Percentiles rank a stretch among this genome's conserved stretches.
phyloP scores from a whole-genome alignment of 2,888 invertebrate genomes.

The Nomada ruficornis region DNA sequence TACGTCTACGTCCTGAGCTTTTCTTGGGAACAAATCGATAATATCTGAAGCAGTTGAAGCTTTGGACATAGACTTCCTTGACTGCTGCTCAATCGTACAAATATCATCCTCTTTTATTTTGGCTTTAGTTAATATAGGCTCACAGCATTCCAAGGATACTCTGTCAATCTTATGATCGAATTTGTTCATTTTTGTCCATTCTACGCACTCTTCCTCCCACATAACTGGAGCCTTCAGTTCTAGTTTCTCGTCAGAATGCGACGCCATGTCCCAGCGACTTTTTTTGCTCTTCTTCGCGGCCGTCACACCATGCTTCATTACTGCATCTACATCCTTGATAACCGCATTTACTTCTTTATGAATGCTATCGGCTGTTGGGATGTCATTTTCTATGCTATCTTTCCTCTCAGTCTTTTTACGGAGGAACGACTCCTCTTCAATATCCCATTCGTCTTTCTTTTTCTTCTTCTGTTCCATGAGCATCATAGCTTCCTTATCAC shows the following conservation, averaged over 20 bases:
- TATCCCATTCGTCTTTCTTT: constrained; percentile 71
- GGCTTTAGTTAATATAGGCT: constrained; percentile 32
- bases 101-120: constrained; percentile 38
- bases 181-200: constrained; percentile 67
- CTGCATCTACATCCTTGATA: constrained; percentile 11
- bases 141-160: constrained; percentile 20
- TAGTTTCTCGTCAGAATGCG: constrained; percentile 72
- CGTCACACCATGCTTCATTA: constrained; percentile 32
- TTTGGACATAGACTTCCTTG: constrained; percentile 26
- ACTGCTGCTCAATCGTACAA: constrained; percentile 31
- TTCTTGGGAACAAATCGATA: constrained; percentile 54
- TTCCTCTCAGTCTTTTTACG: constrained; percentile 38
- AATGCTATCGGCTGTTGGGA: constrained; percentile 14
- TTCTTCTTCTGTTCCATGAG: constrained; percentile 70
- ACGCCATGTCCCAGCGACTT: constrained; percentile 80
- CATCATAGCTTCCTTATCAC: constrained; percentile 78
- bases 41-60: constrained; percentile 33
- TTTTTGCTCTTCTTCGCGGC: constrained; percentile 66
- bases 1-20: constrained; percentile 51
- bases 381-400: constrained; percentile 17
- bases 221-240: constrained; percentile 71
- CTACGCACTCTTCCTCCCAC: constrained; percentile 73
- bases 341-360: constrained; percentile 27
- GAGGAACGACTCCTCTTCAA: constrained; percentile 66
- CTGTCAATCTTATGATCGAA: constrained; percentile 45